A percentile compares a stretch with the other conserved stretches of the same genome.
Conservation (phyloP, 2,888 invertebrate species). For the Drosophila mulleri region DNA sequence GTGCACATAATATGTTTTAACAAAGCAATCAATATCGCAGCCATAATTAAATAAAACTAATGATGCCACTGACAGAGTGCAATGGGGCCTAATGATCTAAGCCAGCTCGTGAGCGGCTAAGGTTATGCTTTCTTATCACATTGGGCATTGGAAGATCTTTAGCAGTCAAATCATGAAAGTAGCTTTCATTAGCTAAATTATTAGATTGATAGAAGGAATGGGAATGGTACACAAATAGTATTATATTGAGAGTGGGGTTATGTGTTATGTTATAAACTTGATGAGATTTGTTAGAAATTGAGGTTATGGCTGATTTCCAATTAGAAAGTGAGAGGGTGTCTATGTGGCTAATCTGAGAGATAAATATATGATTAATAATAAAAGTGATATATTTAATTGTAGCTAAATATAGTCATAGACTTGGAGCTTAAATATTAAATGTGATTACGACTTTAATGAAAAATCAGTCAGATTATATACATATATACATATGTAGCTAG, state of each 20-base stretch:
- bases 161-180: neutral
- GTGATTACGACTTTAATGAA: too few species aligned
- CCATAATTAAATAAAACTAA: constrained; percentile 80
- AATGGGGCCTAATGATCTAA: constrained; percentile 64
- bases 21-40: constrained; percentile 78
- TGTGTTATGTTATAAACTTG: neutral
- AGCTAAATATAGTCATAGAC: too few species aligned
- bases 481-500: too few species aligned
- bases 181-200: neutral
- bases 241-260: neutral
- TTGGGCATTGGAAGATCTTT: neutral
- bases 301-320: neutral
- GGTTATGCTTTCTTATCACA: constrained; percentile 13
- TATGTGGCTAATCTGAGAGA: neutral
- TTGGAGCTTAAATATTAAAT: too few species aligned
- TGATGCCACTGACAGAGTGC: constrained; percentile 74
- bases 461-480: too few species aligned
- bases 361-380: too few species aligned
- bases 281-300: neutral
- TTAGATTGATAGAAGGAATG: neutral
- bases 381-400: too few species aligned
- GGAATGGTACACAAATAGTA: neutral
- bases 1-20: constrained; percentile 71
- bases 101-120: constrained; percentile 20
- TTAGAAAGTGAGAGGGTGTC: neutral